phyloP scores from a whole-genome alignment of 1,140 invertebrate species.

The Lordiphosa clarofinis region DNA sequence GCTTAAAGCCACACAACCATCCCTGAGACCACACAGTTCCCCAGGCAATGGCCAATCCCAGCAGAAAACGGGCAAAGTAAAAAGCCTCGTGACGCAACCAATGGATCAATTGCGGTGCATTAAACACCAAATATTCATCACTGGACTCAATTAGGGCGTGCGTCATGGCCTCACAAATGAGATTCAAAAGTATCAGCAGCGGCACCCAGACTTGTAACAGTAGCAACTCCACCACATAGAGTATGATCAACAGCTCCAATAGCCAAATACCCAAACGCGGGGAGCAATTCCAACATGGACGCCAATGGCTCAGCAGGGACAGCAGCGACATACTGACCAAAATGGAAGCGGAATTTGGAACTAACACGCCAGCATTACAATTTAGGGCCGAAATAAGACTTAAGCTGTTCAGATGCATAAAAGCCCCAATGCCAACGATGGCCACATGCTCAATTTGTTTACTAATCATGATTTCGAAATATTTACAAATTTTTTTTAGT shows the following conservation, averaged over 20 bases:
- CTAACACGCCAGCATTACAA: constrained; percentile 15
- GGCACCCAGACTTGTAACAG: constrained; percentile 31
- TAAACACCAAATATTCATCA: constrained; percentile 16
- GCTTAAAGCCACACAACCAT: not conserved
- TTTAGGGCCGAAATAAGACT: constrained; percentile 23
- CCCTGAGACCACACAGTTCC: not conserved
- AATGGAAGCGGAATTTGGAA: constrained; percentile 21
- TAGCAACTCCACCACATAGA: constrained; percentile 27
- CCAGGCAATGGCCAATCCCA: constrained; percentile 8
- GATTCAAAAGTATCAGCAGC: constrained; percentile 19
- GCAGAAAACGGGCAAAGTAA: constrained; percentile 20
- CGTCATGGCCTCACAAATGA: constrained; percentile 16
- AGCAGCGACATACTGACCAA: constrained; percentile 24
- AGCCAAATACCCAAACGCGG: constrained; percentile 10
- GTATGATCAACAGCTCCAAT: constrained; percentile 18
- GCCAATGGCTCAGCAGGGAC: constrained; percentile 21
- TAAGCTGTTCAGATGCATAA: constrained; percentile 20
- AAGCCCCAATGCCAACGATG: constrained; percentile 17
- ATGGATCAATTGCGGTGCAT: constrained; percentile 9
- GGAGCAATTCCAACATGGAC: constrained; percentile 13
- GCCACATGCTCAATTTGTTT: not conserved
- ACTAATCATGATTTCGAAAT: constrained; percentile 1
- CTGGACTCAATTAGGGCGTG: constrained; percentile 11
- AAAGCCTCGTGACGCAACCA: constrained; percentile 23
- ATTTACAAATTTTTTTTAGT: too few relatives aligned